Evolutionary conservation across 1,140 invertebrate species (phyloP), one percentile per base, ranked within the genome.

Genomic region (Drosophila paulistorum): DNA sequence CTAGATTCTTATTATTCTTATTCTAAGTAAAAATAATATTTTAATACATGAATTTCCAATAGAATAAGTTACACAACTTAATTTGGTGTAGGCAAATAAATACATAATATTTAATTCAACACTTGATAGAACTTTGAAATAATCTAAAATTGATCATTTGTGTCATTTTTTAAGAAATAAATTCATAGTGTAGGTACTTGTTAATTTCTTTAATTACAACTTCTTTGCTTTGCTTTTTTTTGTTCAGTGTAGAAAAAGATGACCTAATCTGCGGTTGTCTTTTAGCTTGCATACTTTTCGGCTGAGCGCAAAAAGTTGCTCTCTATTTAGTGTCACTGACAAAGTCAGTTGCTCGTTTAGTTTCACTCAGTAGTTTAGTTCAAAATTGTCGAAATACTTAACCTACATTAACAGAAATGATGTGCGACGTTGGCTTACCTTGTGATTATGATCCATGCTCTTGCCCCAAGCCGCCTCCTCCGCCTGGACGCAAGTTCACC

Each of bases 351-450:
- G 30, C 9, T 23, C 20, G 17, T 51, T 51, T 23, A 51, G 45
- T 51, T 51, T 48, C 45, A 9, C 45, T 81, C 1, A 14, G 30
- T 9, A 70, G 48, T 6, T 39, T 9, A 26, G 30, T 66, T 66
- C 23, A 58, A 58, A 65, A 14, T 2, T 58, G 23, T 10, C 13
- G 58, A 20, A 68, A 37, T 1, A 6, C 30, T 30, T 30, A 30
- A 5, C 4, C 3, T 26, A 5, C 5, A 7, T 30, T 6, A 30
- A 6, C 30, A 23, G n/a, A 35, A 3, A 55, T 30, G 11, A 87
- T 87, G 83, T 89, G 84, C 42, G 79, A 86, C 6, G 20, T 70
- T 10, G 9, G 37, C 1, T n/a, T 71, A 14, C 80, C 63, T 2
- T 89, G 84, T 42, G 13, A 9, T 0, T 71, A 75, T 23, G 13